Evolutionary conservation across 2,888 invertebrate genomes (phyloP).

Genomic region (Perdita meconis): DNA sequence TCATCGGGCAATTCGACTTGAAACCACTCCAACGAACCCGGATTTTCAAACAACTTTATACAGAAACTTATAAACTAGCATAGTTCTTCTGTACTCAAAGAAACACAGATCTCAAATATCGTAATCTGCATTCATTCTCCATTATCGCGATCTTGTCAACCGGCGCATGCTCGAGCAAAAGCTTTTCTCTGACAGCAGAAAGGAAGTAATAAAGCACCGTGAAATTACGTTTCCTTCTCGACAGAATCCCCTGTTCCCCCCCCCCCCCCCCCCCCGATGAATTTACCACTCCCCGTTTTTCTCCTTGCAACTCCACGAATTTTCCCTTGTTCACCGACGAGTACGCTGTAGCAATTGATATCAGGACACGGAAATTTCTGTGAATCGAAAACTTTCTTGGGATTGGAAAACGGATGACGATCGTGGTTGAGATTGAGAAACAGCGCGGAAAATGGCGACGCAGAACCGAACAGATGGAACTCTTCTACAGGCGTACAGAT

Average conservation of each 20-base stretch:
- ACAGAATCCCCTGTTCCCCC: not conserved
- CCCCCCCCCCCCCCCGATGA: not conserved
- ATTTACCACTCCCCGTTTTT: constrained; percentile 4
- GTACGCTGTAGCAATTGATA: constrained; percentile 18
- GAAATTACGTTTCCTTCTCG: constrained; percentile 34
- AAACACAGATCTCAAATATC: not conserved
- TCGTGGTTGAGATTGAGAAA: constrained; percentile 11
- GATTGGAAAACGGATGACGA: constrained; percentile 29
- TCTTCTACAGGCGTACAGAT: not conserved
- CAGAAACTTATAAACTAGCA: not conserved
- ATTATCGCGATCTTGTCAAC: not conserved
- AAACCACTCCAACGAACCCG: not conserved
- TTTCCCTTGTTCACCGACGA: not conserved
- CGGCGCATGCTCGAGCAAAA: not conserved
- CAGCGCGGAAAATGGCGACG: not conserved
- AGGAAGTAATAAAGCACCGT: constrained; percentile 38
- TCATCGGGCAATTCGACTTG: not conserved
- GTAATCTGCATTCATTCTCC: constrained; percentile 4
- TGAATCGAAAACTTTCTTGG: not conserved
- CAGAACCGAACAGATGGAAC: not conserved
- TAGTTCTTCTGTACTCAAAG: constrained; percentile 10
- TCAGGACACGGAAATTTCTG: constrained; percentile 17
- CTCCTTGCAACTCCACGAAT: not conserved
- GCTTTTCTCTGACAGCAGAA: constrained; percentile 22
- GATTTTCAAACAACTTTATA: constrained; percentile 16